Conservation (phyloP, 2,113 vertebrate genomes). For the Cinclus mexicanus region DNA sequence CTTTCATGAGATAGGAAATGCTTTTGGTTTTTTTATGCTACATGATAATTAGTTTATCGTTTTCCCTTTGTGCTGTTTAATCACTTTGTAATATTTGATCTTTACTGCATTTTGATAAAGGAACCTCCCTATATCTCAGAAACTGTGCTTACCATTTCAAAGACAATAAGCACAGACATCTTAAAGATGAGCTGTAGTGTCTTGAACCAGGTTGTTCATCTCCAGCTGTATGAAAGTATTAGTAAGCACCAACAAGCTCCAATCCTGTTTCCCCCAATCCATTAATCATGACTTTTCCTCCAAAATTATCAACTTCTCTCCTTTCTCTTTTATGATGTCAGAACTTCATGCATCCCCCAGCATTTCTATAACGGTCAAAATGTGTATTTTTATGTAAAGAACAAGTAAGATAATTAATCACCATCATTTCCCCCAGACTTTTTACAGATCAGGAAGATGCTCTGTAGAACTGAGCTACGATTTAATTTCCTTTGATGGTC, state of each 20-base stretch:
- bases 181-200: not conserved
- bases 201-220: not conserved
- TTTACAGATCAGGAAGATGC: not conserved
- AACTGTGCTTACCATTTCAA: not conserved
- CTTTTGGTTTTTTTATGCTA: not conserved
- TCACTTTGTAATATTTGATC: not conserved
- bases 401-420: conserved; percentile 54
- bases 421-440: not conserved
- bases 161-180: not conserved
- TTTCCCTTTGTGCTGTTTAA: not conserved
- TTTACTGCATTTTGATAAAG: not conserved
- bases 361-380: conserved; percentile 20
- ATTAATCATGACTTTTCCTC: not conserved
- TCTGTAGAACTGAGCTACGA: not conserved
- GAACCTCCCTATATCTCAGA: not conserved
- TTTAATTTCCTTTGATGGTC: conserved; percentile 45
- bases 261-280: not conserved
- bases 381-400: conserved; percentile 25
- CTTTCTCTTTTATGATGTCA: not conserved
- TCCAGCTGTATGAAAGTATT: not conserved
- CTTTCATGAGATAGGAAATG: not conserved
- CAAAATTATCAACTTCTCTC: not conserved
- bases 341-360: not conserved
- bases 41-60: not conserved
- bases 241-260: not conserved